A percentile compares a stretch with the other conserved stretches of the same genome.
These are phyloP conservation scores for Turritopsis rubra DNA, from an alignment of 30 jellyfish, hydroid and myxozoan genomes.

Conservation along the genomic window DNA sequence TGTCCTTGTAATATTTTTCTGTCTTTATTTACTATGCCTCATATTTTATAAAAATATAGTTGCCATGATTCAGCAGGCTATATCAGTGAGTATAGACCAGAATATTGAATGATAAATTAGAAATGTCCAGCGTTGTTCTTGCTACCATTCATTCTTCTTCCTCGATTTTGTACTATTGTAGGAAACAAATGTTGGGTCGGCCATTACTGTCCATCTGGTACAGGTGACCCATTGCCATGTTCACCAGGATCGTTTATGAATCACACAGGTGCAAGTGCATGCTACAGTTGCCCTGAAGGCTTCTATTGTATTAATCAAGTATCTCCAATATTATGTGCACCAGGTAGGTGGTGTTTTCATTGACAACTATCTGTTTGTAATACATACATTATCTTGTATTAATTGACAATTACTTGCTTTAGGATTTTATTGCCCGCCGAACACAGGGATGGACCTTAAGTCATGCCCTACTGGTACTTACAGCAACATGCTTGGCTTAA, in stretches of 20 bases:
- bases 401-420: background rate
- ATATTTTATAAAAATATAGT: background rate
- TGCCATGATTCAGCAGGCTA: background rate
- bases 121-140: too few species aligned
- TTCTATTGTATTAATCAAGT: conserved; percentile 58
- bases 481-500: conserved; percentile 41
- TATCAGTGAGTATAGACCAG: too few species aligned
- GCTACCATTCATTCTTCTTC: too few species aligned
- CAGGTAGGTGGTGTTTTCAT: conserved; percentile 36
- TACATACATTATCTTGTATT: background rate
- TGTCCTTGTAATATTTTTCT: background rate
- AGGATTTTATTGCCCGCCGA: conserved; percentile 77
- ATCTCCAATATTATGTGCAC: conserved; percentile 54
- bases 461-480: conserved; percentile 98
- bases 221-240: conserved; percentile 85
- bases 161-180: background rate
- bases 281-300: conserved; percentile 77
- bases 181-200: conserved; percentile 30
- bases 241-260: conserved; percentile 74
- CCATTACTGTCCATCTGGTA: conserved; percentile 80
- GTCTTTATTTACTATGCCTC: background rate
- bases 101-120: background rate
- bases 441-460: conserved; percentile 50
- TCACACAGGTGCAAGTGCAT: conserved; percentile 60
- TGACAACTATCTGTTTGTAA: background rate